Conservation (phyloP, 2,888 invertebrate genomes). For the Brachyptera putata region DNA sequence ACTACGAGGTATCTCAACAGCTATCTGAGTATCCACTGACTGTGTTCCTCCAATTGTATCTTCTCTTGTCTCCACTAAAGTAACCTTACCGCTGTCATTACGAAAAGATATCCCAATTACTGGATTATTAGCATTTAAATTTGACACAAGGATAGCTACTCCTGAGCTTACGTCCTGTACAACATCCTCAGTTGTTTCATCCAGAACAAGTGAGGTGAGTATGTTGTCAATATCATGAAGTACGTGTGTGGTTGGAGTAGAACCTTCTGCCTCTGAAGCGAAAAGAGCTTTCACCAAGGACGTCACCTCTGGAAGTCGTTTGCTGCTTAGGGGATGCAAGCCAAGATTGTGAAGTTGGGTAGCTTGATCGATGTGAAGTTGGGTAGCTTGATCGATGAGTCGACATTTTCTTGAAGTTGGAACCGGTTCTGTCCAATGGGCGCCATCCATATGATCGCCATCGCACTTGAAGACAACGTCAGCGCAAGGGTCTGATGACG, state of each 20-base stretch:
- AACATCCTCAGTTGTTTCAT: not conserved
- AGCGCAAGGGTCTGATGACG: too few relatives aligned
- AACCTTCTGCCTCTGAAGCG: not conserved
- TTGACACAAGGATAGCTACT: constrained; percentile 1
- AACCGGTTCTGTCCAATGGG: not conserved
- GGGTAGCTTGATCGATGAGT: too few relatives aligned
- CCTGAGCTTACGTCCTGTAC: not conserved
- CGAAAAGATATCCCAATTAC: not conserved
- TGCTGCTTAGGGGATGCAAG: not conserved
- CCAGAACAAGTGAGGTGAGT: not conserved
- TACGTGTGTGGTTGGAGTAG: not conserved
- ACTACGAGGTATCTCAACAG: not conserved
- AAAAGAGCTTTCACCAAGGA: not conserved
- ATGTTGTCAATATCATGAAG: not conserved
- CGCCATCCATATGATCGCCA: not conserved
- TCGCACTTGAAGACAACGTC: not conserved
- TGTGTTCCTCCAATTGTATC: not conserved
- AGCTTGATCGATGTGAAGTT: not conserved
- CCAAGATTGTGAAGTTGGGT: not conserved
- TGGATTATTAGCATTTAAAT: not conserved
- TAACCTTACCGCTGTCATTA: not conserved
- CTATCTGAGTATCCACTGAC: not conserved
- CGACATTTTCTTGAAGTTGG: not conserved
- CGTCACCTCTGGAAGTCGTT: not conserved
- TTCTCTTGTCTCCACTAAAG: not conserved